phyloP scores from a whole-genome alignment of 2,888 invertebrate species.

The Sialis lutaria region DNA sequence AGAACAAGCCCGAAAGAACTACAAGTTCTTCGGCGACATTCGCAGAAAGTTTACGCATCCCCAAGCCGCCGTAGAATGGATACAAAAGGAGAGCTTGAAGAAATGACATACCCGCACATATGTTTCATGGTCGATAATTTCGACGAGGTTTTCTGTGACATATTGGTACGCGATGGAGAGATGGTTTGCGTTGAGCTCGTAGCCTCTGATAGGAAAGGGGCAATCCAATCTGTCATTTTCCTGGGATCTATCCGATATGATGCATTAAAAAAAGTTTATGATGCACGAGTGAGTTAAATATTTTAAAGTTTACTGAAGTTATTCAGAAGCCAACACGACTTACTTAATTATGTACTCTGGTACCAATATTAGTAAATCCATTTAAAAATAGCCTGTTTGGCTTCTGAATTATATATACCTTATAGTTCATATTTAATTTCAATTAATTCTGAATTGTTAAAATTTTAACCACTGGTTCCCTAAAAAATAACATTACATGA shows the following conservation, averaged over 20 bases:
- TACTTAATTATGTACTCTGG: no score
- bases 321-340: no score
- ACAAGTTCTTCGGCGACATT: conserved; percentile 83
- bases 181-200: conserved; percentile 98
- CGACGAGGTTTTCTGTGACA: conserved; percentile 97
- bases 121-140: conserved; percentile 99
- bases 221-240: conserved; percentile 86
- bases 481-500: no score
- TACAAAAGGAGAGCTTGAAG: conserved; percentile 91
- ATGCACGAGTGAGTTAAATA: conserved; percentile 59
- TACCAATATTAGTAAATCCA: no score
- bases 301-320: neutral
- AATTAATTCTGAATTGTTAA: no score
- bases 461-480: no score
- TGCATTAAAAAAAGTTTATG: conserved; percentile 91
- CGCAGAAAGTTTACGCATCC: conserved; percentile 90
- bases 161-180: conserved; percentile 92
- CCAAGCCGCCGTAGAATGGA: conserved; percentile 95
- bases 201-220: conserved; percentile 73
- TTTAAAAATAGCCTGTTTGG: neutral
- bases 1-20: conserved; percentile 94
- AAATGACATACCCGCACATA: conserved; percentile 97
- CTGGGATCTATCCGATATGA: conserved; percentile 96
- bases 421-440: no score
- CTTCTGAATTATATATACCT: neutral